Percentiles rank a stretch among this genome's conserved stretches.
phyloP scores from a whole-genome alignment of 2,797 vertebrate genomes.

The Glyptemys insculpta region DNA sequence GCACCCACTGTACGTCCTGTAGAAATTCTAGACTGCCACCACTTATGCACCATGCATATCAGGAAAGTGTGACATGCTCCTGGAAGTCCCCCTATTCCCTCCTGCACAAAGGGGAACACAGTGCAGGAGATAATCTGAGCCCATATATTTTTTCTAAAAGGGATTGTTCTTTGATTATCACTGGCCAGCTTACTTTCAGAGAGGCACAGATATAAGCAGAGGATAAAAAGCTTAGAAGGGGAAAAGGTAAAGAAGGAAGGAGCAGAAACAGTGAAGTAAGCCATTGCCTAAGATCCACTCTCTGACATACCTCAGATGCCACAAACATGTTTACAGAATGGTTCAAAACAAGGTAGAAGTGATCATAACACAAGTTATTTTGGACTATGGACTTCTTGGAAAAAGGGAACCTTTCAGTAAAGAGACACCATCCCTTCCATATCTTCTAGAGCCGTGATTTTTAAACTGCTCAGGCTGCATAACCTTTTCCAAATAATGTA shows the following conservation, averaged over 20 bases:
- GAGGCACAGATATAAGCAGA: background rate
- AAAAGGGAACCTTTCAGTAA: background rate
- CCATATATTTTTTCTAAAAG: background rate
- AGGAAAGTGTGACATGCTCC: background rate
- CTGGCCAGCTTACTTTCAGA: background rate
- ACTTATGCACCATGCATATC: background rate
- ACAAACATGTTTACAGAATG: background rate
- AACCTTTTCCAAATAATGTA: too few species aligned
- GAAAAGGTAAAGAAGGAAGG: background rate
- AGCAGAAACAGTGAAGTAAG: conserved; percentile 31
- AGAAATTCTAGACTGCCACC: background rate
- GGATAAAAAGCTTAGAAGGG: conserved; percentile 19
- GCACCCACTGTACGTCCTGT: background rate
- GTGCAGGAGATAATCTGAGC: background rate
- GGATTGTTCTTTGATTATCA: background rate
- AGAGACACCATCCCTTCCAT: background rate
- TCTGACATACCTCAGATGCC: conserved; percentile 56
- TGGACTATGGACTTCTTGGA: background rate
- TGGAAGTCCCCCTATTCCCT: background rate
- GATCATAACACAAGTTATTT: background rate
- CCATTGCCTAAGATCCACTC: conserved; percentile 59
- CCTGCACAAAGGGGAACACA: background rate
- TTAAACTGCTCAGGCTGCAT: too few species aligned
- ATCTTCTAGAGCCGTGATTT: background rate
- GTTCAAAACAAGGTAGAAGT: conserved; percentile 29